These are phyloP conservation scores for Drosophila melanogaster DNA, from an alignment of 1,140 invertebrate species.

Conservation along the genomic window DNA sequence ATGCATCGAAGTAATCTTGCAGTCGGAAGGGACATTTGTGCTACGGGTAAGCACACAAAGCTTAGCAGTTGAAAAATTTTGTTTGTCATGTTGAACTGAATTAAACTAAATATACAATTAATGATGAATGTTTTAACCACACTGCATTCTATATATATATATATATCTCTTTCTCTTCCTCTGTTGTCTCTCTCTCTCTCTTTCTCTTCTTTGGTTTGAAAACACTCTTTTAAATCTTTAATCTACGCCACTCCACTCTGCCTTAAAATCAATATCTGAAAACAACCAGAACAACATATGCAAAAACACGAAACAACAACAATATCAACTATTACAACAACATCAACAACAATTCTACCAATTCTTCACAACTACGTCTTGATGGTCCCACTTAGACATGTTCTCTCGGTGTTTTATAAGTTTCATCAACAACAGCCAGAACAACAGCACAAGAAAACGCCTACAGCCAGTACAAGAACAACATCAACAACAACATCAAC, in stretches of 20 bases:
- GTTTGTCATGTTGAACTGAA: conserved; percentile 22
- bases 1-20: not conserved
- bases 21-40: conserved; percentile 63
- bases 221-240: conserved; percentile 77
- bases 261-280: conserved; percentile 58
- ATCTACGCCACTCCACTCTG: conserved; percentile 77
- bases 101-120: conserved; percentile 47
- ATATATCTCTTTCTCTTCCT: conserved; percentile 71
- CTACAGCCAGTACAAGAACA: conserved; percentile 70
- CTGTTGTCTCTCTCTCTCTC: conserved; percentile 73
- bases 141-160: conserved; percentile 77
- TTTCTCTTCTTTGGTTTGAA: conserved; percentile 72
- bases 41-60: conserved; percentile 48
- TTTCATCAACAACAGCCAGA: conserved; percentile 62
- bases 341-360: conserved; percentile 61
- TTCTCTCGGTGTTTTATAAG: conserved; percentile 74
- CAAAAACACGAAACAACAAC: conserved; percentile 69
- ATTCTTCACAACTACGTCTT: conserved; percentile 68
- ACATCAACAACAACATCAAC: conserved; percentile 58
- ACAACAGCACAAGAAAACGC: conserved; percentile 71
- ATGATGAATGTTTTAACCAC: conserved; percentile 78
- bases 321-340: conserved; percentile 47
- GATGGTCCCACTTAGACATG: conserved; percentile 76
- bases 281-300: conserved; percentile 57
- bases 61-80: conserved; percentile 21